Evolutionary conservation across 2,888 invertebrate species (phyloP).

Genomic region (Marasmarcha lunaedactyla): DNA sequence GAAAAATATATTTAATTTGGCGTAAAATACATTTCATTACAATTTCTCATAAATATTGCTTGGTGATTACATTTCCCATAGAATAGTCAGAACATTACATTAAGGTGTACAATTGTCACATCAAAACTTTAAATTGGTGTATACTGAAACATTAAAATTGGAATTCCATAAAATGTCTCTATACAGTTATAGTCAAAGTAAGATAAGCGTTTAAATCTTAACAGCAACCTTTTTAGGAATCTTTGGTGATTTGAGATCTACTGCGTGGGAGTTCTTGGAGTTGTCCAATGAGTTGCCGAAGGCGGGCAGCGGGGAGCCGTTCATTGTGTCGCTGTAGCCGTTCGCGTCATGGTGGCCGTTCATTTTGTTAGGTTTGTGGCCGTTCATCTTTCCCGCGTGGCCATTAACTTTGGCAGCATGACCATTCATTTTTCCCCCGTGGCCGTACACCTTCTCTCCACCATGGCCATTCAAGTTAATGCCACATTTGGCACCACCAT

Average conservation of each 20-base stretch:
- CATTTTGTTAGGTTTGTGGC: slow-evolving; percentile 22
- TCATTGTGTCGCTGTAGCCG: slow-evolving; percentile 18
- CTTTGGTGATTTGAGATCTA: slow-evolving; percentile 59
- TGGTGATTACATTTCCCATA: slow-evolving; percentile 12
- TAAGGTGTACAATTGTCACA: background rate
- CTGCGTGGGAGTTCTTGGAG: slow-evolving; percentile 32
- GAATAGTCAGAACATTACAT: slow-evolving; percentile 8
- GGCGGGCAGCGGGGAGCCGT: slow-evolving; percentile 21
- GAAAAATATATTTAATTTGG: slow-evolving; percentile 65
- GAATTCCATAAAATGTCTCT: slow-evolving; percentile 44
- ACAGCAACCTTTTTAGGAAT: slow-evolving; percentile 57
- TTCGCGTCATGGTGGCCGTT: slow-evolving; percentile 21
- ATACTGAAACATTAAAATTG: slow-evolving; percentile 44
- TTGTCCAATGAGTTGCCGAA: slow-evolving; percentile 22
- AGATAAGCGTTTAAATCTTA: slow-evolving; percentile 40
- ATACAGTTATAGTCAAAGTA: slow-evolving; percentile 26
- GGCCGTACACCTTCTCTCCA: slow-evolving; percentile 12
- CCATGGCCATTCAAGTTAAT: slow-evolving; percentile 15
- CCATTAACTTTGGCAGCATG: slow-evolving; percentile 4
- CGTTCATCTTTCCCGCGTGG: slow-evolving; percentile 13
- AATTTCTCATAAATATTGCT: slow-evolving; percentile 1
- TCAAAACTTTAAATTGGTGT: slow-evolving; percentile 29
- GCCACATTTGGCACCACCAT: slow-evolving; percentile 14
- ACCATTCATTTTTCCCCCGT: slow-evolving; percentile 1
- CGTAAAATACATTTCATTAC: slow-evolving; percentile 40